These are phyloP conservation scores for Cepphus grylle DNA, from an alignment of 2,113 vertebrate genomes.

Conservation along the genomic window DNA sequence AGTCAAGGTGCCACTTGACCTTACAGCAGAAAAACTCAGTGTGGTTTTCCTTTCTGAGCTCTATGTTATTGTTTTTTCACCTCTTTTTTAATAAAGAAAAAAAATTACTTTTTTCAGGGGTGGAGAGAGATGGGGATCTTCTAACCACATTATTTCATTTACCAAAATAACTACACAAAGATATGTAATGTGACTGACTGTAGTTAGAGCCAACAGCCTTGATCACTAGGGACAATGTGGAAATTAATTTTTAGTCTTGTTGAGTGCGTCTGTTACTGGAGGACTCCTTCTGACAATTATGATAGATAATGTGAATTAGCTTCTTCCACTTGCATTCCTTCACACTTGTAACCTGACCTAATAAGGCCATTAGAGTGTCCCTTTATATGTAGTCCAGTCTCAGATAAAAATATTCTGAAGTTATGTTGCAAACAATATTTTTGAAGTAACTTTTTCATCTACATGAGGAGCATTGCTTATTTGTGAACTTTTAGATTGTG, in stretches of 20 bases:
- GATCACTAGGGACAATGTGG: not conserved
- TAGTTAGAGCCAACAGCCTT: not conserved
- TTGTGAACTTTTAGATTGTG: not conserved
- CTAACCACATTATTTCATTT: not conserved
- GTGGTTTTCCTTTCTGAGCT: not conserved
- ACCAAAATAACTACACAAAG: not conserved
- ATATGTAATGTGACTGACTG: not conserved
- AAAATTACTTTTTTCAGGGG: accelerated
- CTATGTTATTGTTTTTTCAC: not conserved
- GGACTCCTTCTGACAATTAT: not conserved
- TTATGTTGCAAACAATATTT: not conserved
- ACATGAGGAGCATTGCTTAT: not conserved
- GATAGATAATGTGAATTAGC: not conserved
- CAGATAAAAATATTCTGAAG: not conserved
- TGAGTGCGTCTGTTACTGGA: not conserved
- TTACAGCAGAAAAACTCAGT: not conserved
- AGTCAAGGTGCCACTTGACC: not conserved
- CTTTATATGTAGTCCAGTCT: not conserved
- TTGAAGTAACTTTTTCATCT: not conserved
- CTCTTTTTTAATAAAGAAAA: not conserved
- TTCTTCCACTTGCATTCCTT: not conserved
- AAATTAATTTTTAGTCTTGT: not conserved
- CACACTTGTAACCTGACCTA: not conserved
- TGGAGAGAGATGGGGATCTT: not conserved
- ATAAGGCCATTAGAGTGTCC: not conserved